Evolutionary conservation across 1,140 invertebrate species (phyloP).

Genomic region (Cecropterus lyciades): DNA sequence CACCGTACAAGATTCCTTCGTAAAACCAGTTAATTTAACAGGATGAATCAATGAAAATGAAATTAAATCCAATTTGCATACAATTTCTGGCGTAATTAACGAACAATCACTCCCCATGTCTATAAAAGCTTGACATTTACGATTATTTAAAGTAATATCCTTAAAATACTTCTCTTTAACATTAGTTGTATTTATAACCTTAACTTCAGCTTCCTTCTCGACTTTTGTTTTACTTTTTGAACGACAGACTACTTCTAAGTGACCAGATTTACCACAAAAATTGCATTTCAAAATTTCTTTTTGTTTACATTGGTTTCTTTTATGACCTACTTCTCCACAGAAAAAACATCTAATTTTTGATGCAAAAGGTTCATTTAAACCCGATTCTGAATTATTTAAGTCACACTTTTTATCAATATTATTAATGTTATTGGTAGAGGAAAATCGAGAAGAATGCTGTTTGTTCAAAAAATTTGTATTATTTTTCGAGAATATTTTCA

Average conservation of each 20-base stretch:
- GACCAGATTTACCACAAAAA: slow-evolving; percentile 26
- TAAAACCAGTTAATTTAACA: slow-evolving; percentile 31
- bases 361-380: too few relatives aligned
- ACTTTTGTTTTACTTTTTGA: slow-evolving; percentile 22
- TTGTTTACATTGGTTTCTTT: slow-evolving; percentile 20
- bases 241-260: slow-evolving; percentile 27
- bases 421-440: too few relatives aligned
- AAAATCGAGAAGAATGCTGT: too few relatives aligned
- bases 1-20: background rate
- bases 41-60: slow-evolving; percentile 16
- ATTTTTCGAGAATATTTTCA: too few relatives aligned
- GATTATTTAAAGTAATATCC: slow-evolving; percentile 3
- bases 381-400: too few relatives aligned
- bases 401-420: too few relatives aligned
- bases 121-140: slow-evolving; percentile 20
- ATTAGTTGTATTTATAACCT: slow-evolving; percentile 18
- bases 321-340: slow-evolving; percentile 27
- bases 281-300: slow-evolving; percentile 31
- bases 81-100: slow-evolving; percentile 4
- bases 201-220: slow-evolving; percentile 32
- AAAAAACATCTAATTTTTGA: slow-evolving; percentile 16
- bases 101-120: slow-evolving; percentile 37
- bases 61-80: slow-evolving; percentile 11
- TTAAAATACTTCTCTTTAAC: slow-evolving; percentile 35
- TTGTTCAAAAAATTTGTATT: too few relatives aligned